Evolutionary conservation across 2,888 invertebrate species (phyloP), one percentile per base, ranked within the genome.

Genomic region (Phymatocera aterrima): DNA sequence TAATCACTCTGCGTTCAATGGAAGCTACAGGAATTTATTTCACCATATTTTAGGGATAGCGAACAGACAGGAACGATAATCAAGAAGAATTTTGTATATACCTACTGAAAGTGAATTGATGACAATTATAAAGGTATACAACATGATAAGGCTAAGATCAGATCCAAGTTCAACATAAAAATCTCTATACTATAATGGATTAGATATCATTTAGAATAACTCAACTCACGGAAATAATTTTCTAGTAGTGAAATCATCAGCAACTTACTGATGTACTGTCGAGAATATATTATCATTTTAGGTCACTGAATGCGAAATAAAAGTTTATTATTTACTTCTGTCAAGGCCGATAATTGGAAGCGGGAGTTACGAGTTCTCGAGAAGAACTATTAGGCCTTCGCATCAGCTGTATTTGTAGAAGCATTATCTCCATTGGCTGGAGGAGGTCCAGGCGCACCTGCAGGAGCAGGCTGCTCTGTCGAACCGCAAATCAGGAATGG

Each of bases 401-500:
- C 81, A 61, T 80, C 78, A 24, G 79, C 31, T 18, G 81, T 81
- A 61, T 65, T 54, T 2, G 77, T 81, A 61, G 85, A 86, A 24
- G 51, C 70, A 21, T 82, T 81, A 46, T 84, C 85, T 3, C 81
- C 80, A 51, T 80, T 82, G 48, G 83, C 54, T 1, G 81, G 80
- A 37, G 84, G 61, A 34, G 93, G 93, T 5, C 94, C 94, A 0
- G 93, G 94, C 4, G 94, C 94, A 70, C 93, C 92, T 5, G 94
- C 94, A 79, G 92, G 92, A 54, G 91, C 90, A 81, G 94, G 93
- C 79, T 94, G 94, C 12, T 93, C 91, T 48, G 92, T 91, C 1
- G 92, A 90, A 79, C 94, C 93, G 88, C 95, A 95, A 5, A 94
- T 92, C 84, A 96, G 91, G 79, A 94, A 94, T 4, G 97, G 97